Conservation (phyloP, 2,113 vertebrate species). For the Scatophagus argus region DNA sequence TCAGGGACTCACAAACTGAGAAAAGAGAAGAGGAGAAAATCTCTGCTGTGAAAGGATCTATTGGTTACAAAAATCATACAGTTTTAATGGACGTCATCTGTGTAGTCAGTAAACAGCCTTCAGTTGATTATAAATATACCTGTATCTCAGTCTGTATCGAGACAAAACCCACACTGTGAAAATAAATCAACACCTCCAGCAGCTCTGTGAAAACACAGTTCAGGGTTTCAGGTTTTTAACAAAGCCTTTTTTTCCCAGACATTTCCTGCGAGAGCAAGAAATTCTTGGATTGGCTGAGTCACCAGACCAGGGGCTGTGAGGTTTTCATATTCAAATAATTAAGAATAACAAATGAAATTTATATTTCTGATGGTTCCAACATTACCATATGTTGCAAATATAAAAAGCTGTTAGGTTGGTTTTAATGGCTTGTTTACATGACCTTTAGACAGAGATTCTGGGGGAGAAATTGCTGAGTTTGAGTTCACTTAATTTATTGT, state of each 20-base stretch:
- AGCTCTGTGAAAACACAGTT: too few relatives aligned
- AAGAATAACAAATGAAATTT: not conserved
- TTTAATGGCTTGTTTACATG: not conserved
- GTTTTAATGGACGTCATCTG: not conserved
- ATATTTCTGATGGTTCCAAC: conserved; percentile 1
- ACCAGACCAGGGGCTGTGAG: conserved; percentile 1
- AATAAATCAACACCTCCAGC: too few relatives aligned
- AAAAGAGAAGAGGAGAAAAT: too few relatives aligned
- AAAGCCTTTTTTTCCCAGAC: conserved; percentile 5
- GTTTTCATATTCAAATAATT: conserved; percentile 20
- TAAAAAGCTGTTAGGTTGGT: not conserved
- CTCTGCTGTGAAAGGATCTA: not conserved
- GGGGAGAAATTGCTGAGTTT: not conserved
- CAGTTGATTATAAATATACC: not conserved
- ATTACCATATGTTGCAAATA: conserved; percentile 2
- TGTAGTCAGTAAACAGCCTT: not conserved
- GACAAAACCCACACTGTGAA: too few relatives aligned
- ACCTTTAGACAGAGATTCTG: not conserved
- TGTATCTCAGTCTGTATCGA: not conserved
- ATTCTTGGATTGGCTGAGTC: conserved; percentile 16
- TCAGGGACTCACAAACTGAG: too few relatives aligned
- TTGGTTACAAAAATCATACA: not conserved
- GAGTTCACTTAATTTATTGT: conserved; percentile 1
- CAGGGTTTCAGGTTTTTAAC: too few relatives aligned
- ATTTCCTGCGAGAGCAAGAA: not conserved